Percentiles rank a stretch among this genome's conserved stretches.
phyloP scores from a whole-genome alignment of 2,797 vertebrate species.

The Chelon labrosus region DNA sequence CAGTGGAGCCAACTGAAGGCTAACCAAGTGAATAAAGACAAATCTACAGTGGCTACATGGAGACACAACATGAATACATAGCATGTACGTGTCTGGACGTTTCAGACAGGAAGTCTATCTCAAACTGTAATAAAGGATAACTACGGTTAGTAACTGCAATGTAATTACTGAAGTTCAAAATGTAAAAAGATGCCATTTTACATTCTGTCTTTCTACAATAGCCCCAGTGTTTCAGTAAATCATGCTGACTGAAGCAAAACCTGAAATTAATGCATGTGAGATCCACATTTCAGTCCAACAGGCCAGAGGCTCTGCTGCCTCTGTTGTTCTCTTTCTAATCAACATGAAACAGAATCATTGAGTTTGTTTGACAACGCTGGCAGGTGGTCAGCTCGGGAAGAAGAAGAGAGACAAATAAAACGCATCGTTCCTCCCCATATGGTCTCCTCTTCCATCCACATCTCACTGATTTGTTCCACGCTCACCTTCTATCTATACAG shows the following conservation, averaged over 20 bases:
- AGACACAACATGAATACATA: too few relatives aligned
- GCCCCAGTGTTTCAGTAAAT: too few relatives aligned
- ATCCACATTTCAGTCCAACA: constrained; percentile 2
- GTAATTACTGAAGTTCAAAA: too few relatives aligned
- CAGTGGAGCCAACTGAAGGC: too few relatives aligned
- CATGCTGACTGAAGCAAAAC: constrained; percentile 16
- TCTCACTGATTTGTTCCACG: constrained; percentile 24
- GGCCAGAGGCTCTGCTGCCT: constrained; percentile 8
- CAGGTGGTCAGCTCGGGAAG: constrained; percentile 39
- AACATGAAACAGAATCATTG: constrained; percentile 45
- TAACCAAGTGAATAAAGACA: too few relatives aligned
- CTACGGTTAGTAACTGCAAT: too few relatives aligned
- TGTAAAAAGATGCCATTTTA: too few relatives aligned
- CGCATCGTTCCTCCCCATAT: not conserved
- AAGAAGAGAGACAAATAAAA: not conserved
- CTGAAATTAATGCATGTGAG: constrained; percentile 7
- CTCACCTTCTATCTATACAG: constrained; percentile 37
- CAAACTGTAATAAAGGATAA: too few relatives aligned
- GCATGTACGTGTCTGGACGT: too few relatives aligned
- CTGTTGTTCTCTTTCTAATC: constrained; percentile 33
- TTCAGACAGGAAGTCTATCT: too few relatives aligned
- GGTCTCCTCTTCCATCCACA: not conserved
- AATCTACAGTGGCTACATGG: too few relatives aligned
- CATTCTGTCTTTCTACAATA: too few relatives aligned
- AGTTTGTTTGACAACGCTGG: constrained; percentile 35